Base-by-base conservation (phyloP, 1,140 invertebrate species). In the Brachionus asplanchnoidis region DNA sequence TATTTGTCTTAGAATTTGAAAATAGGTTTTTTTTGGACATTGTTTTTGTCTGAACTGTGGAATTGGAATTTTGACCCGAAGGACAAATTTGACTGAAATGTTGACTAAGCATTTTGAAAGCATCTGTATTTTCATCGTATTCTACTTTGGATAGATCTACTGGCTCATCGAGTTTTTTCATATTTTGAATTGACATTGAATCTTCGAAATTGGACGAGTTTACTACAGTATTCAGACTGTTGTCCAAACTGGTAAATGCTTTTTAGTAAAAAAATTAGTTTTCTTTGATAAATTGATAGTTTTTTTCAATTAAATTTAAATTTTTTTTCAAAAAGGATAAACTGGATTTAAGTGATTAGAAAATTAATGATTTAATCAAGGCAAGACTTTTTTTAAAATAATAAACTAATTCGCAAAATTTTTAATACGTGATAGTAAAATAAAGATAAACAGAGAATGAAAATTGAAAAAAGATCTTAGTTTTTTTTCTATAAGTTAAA, bases 201-300 rank as follows among this genome's bases (percentile, higher is more conserved):
- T 70, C 66, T 28, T 70, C 66, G 2, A 70, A 36, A 40, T 77
- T 50, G 20, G 11, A 23, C 42, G 23, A 20, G 17, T 20, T 26
- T 17, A 26, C 46, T 0, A 77, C 20, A 14, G 73, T 77, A 50
- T 77, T 77, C n/a, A 77, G 26, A 50, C 73, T 77, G 7, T 77
- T 77, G 23, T 77, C 73, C 20, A 77, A 50, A 50, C 73, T 77
- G 5, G 73, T 77, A 46, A 77, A 77, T 50, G 73, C 73, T 70
- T 2, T 26, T 23, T 28, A 17, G 4, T 17, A 26, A 26, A 12
- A 66, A 66, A 66, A 7, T 36, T 36, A 7, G 7, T 7, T 36
- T 36, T 36, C 7, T 36, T 36, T 36, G 5, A 36, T 23, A 66
- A 12, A 66, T 66, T 66, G 26, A 12, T 28, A 9, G 1, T 11